Evolutionary conservation across 2,797 vertebrate species (phyloP), one percentile per base, ranked within the genome.

Genomic region (Schizothorax lantsangensis): DNA sequence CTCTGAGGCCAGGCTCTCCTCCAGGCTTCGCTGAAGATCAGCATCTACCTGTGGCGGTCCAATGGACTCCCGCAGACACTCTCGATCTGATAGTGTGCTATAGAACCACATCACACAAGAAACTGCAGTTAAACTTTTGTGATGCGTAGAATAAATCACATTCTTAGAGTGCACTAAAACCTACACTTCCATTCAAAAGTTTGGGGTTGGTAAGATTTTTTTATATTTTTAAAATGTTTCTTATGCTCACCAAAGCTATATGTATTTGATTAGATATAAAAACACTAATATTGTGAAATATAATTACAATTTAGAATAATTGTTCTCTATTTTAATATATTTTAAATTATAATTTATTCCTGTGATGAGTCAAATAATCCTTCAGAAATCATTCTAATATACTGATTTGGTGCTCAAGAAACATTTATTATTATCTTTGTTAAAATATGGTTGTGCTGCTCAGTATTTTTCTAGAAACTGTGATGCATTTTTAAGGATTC

Each of bases 1-100:
- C 93, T 99, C 98, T 0, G 97, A 96, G 57, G 98, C 98, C 93
- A 99, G 94, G 90, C 96, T 99, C 89, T 99, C 97, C 88, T 99
- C 97, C 88, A 99, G 93, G 88, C 96, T 95, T 83, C 97, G 96
- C 92, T 98, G 96, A 84, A 99, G 95, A 19, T 91, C 95, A 66
- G 93, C 92, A 91, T 99, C 98, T 66, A 98, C 85, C 79, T 97
- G 95, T 57, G 95, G 90, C 30, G 95, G 95, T 88, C 94, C 92
- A 89, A 96, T 87, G 84, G 94, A 93, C 85, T 95, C 93, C 89
- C 91, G 95, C 88, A 99, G 94, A 93, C 95, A 97, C 84, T 97
- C 97, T 81, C 97, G 95, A 91, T 99, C 98, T 3, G 98, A 99
- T 77, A 99, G 94, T 82, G 95, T 96, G 90, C 98, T 99, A 49